Evolutionary conservation across 2,888 invertebrate species (phyloP), one percentile per base, ranked within the genome.

Genomic region (Crioceris asparagi): DNA sequence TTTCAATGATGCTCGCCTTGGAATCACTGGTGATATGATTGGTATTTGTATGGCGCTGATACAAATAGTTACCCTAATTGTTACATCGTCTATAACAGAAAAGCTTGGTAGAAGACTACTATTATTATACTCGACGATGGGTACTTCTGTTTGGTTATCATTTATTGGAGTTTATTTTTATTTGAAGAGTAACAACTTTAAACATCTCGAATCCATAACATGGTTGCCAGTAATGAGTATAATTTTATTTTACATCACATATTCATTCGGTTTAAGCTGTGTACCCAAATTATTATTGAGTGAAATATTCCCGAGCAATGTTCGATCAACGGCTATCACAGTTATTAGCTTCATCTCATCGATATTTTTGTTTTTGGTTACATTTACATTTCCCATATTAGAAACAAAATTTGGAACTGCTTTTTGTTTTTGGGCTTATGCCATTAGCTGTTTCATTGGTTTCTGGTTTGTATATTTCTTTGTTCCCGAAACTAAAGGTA

Each of bases 1-100:
- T 51, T 83, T 85, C 61, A 49, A 67, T 26, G 76, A 76, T 3
- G 77, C 83, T 8, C 81, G 80, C 17, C 77, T 77, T 39, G n/a
- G 15, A 3, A 64, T 83, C 40, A 53, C 70, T 42, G 68, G 82
- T 0, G 69, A 70, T 8, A 53, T 76, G 6, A 77, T 82, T 12
- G 75, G 85, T 12, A 82, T 87, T 40, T 71, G 83, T 17, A 77
- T 90, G 2, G 85, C 83, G 0, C 64, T 76, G 1, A 82, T 87
- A 2, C 87, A 88, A 63, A 80, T 81, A n/a, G 53, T 77, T 2
- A 41, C 38, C 75, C 78, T 59, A 77, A 79, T 0, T 68, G 65
- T 79, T n/a, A 81, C 83, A 0, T 81, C 83, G 0, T 51, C 79
- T 10, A 69, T 85, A 17, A 83, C 82, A 38, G 87, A 87, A 62